Evolutionary conservation across 2,113 vertebrate genomes (phyloP).

Genomic region (Tympanuchus pallidicinctus): DNA sequence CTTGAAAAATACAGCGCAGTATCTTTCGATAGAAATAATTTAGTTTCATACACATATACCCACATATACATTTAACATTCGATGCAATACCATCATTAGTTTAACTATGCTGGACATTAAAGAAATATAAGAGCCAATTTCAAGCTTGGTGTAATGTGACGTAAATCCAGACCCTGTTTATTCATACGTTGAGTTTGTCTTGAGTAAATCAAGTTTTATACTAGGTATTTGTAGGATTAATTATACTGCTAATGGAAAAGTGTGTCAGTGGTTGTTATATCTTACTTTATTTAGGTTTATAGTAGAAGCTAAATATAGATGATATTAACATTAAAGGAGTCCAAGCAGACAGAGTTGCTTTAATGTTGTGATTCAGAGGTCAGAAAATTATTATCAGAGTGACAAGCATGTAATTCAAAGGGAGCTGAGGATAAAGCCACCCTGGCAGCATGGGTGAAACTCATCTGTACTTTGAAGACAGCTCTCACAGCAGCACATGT

Average conservation of each 20-base stretch:
- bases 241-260: background rate
- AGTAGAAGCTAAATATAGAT: background rate
- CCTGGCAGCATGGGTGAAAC: background rate
- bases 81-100: background rate
- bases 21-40: background rate
- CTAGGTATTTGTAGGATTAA: background rate
- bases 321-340: background rate
- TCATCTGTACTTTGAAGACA: background rate
- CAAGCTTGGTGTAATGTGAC: background rate
- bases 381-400: background rate
- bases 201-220: background rate
- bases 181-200: background rate
- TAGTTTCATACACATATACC: background rate
- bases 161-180: background rate
- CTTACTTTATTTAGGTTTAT: background rate
- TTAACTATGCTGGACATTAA: background rate
- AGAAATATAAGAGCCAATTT: background rate
- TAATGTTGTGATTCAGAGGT: background rate
- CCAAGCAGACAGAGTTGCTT: background rate
- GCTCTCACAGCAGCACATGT: background rate
- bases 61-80: background rate
- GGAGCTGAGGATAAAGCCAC: background rate
- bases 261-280: background rate
- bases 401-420: background rate
- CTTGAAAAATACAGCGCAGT: background rate